Conservation (phyloP, 2,888 invertebrate species). For the Cephus pygmeus region DNA sequence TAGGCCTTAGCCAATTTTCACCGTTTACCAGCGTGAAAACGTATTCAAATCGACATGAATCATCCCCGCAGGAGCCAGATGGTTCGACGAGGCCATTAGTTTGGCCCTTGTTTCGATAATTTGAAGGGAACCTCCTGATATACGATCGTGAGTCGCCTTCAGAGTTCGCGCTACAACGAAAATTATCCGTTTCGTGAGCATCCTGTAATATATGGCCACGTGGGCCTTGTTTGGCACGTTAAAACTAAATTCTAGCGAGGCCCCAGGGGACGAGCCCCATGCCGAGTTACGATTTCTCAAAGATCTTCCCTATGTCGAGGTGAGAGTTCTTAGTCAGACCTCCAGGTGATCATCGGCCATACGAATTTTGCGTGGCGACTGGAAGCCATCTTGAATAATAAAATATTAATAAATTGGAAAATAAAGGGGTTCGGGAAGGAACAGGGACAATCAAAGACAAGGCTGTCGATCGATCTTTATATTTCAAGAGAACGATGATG, state of each 20-base stretch:
- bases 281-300: neutral
- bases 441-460: neutral
- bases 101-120: constrained; percentile 62
- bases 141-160: constrained; percentile 49
- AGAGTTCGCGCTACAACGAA: constrained; percentile 48
- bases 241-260: neutral
- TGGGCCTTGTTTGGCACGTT: constrained; percentile 7
- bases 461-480: constrained; percentile 21
- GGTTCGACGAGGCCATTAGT: constrained; percentile 49
- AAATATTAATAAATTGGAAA: neutral
- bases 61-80: constrained; percentile 56
- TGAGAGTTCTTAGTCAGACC: neutral
- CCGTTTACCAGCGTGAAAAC: constrained; percentile 49
- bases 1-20: constrained; percentile 40
- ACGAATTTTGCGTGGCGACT: neutral
- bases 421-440: neutral
- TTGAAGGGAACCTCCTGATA: constrained; percentile 58
- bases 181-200: constrained; percentile 63
- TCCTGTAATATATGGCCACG: constrained; percentile 55
- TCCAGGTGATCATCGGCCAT: neutral
- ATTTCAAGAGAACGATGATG: constrained; percentile 34
- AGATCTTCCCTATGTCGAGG: neutral
- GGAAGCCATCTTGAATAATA: neutral
- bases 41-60: constrained; percentile 50
- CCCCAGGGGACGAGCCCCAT: neutral